These are phyloP conservation scores for Agelaius phoeniceus DNA, from an alignment of 2,113 vertebrate genomes.

Conservation along the genomic window DNA sequence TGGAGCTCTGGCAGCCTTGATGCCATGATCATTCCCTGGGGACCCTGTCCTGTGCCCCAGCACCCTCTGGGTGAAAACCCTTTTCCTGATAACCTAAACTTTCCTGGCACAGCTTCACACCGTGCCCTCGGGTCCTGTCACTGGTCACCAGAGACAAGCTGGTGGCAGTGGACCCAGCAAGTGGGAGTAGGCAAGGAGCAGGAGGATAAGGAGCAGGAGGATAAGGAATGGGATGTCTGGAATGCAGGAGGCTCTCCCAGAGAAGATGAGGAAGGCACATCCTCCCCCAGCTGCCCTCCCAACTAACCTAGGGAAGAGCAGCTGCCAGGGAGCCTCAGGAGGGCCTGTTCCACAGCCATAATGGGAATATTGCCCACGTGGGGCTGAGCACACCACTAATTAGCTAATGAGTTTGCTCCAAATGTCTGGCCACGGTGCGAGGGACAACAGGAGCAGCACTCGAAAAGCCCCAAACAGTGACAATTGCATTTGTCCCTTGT, in stretches of 20 bases:
- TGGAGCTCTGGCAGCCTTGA: neutral
- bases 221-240: neutral
- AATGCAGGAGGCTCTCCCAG: neutral
- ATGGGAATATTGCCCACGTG: neutral
- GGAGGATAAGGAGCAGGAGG: neutral
- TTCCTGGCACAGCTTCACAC: fast-evolving
- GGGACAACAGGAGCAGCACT: conserved; percentile 18
- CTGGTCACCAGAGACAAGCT: neutral
- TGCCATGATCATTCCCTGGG: neutral
- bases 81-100: neutral
- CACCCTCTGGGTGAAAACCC: neutral
- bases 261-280: neutral
- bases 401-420: conserved; percentile 58
- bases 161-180: fast-evolving
- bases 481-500: neutral
- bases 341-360: conserved; percentile 1
- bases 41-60: neutral
- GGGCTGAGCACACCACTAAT: conserved; percentile 53
- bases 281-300: neutral
- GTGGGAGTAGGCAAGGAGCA: neutral
- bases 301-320: neutral
- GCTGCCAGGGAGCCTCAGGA: conserved; percentile 35
- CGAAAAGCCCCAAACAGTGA: neutral
- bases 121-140: neutral
- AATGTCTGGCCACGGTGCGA: neutral